Evolutionary conservation across 2,888 invertebrate species (phyloP), one percentile per base, ranked within the genome.

Genomic region (Lydus trimaculatus): DNA sequence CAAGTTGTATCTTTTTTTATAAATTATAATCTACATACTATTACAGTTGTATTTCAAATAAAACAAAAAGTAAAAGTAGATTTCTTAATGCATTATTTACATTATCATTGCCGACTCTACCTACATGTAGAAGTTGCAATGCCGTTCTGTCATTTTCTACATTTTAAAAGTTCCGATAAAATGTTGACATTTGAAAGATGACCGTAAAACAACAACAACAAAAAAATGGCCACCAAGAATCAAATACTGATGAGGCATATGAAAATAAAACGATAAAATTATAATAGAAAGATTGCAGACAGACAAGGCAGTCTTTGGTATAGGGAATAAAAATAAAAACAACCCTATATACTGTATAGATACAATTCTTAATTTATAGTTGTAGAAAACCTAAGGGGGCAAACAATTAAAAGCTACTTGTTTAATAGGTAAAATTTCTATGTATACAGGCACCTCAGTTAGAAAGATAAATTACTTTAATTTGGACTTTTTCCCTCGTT

Each of bases 401-500:
- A 25, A 52, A 52, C 52, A 25, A 23, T 52, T 52, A 52, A 52
- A 52, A 52, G 52, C 52, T 52, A 52, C 52, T 52, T 52, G 52
- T 52, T 52, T 52, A 52, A 52, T 52, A 25, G 52, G 25, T 52
- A 52, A 52, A 52, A 52, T 52, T 52, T 52, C 52, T 52, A 52
- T 52, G 52, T 52, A 52, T 52, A 8, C 52, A 52, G 25, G 52
- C 52, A 52, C 4, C 52, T 52, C 23, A 52, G 5, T 52, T 23
- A 25, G 8, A 52, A 52, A 52, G 52, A 52, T 52, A 52, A 52
- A 52, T 52, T 52, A 20, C 25, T 52, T 52, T 52, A 52, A 52
- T 52, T 52, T 52, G 13, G 52, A 13, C 23, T 52, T 52, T 52
- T 52, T 52, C 52, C 11, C 15, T 25, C 52, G 13, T 52, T 52